A percentile compares a stretch with the other conserved stretches of the same genome.
Evolutionary conservation across 2,888 invertebrate genomes (phyloP).

Genomic region (Tryphoninae sp.): DNA sequence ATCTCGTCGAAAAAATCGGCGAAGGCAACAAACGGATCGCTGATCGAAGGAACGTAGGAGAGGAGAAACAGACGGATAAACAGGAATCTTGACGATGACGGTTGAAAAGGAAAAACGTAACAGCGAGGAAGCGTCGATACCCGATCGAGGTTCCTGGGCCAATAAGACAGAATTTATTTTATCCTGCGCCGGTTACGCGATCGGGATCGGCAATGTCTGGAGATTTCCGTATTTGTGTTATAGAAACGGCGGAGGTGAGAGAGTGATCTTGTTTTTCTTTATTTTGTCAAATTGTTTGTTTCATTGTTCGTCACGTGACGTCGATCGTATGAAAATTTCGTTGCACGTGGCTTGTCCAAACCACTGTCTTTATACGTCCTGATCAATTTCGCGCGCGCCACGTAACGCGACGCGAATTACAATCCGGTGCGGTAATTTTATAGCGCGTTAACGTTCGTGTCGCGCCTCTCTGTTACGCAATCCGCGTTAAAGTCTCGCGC

Average conservation of each 20-base stretch:
- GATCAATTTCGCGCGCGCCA: constrained; percentile 32
- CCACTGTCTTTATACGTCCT: constrained; percentile 24
- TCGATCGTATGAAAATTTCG: background rate
- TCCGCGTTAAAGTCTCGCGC: background rate
- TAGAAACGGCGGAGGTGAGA: constrained; percentile 91
- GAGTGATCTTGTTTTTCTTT: constrained; percentile 27
- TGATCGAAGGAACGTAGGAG: constrained; percentile 9
- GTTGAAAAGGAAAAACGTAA: constrained; percentile 61
- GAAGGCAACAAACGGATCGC: background rate
- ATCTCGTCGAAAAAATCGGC: constrained; percentile 17
- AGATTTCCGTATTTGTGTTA: constrained; percentile 94
- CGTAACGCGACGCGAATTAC: constrained; percentile 3
- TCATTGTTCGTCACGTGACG: background rate
- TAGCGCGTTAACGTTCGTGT: background rate
- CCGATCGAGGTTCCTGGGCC: constrained; percentile 87
- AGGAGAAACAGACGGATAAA: constrained; percentile 35
- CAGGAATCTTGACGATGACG: constrained; percentile 50
- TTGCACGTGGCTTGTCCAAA: constrained; percentile 38
- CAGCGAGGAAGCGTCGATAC: constrained; percentile 68
- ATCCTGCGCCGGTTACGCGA: constrained; percentile 92
- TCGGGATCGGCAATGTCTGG: constrained; percentile 94
- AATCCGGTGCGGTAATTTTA: constrained; percentile 25
- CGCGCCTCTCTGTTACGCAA: constrained; percentile 39
- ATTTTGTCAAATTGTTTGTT: background rate
- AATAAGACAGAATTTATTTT: constrained; percentile 90